Base-by-base conservation (phyloP, 2,888 invertebrate species). In the Eudasyphora cyanicolor region DNA sequence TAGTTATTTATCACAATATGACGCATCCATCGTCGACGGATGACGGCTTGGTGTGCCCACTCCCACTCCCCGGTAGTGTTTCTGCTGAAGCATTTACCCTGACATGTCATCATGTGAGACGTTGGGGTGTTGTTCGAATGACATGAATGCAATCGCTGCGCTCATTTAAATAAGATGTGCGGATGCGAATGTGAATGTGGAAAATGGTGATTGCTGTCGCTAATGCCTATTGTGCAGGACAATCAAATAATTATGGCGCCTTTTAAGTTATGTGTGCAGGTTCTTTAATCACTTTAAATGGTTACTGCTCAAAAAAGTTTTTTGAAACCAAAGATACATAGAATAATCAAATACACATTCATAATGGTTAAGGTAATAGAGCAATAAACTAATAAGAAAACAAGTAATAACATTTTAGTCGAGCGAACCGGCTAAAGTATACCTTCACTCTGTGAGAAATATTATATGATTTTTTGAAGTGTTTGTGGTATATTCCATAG, bases 1-100 rank as follows among this genome's bases (percentile, higher is more conserved):
- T 85, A 79, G 85, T 82, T 80, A 80, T 81, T 81, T 84, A 84
- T 84, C 75, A 81, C 71, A 74, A 54, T 35, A 17, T 51, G 32
- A n/a, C n/a, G 32, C 21, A 67, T 49, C 10, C 19, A 54, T 67
- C 79, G 71, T 73, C 79, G 73, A 76, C 75, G 64, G 10, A 17
- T n/a, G 62, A 17, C 17, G 21, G 19, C n/a, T n/a, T 62, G 29
- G 62, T 32, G 14, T 32, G 62, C 35, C 32, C 38, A 32, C 35
- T 14, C 35, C 32, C 38, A 32, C 35, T 14, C 42, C 54, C 79
- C 78, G 75, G 57, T 69, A 73, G n/a, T n/a, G n/a, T n/a, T n/a
- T 79, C 73, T 82, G 71, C 57, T 62, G 76, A 69, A 70, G 7
- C 49, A 74, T 79, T 62, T 74, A 74, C 79, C 19, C 49, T 81